Base-by-base conservation (phyloP, 2,888 invertebrate genomes). In the Mantis religiosa region DNA sequence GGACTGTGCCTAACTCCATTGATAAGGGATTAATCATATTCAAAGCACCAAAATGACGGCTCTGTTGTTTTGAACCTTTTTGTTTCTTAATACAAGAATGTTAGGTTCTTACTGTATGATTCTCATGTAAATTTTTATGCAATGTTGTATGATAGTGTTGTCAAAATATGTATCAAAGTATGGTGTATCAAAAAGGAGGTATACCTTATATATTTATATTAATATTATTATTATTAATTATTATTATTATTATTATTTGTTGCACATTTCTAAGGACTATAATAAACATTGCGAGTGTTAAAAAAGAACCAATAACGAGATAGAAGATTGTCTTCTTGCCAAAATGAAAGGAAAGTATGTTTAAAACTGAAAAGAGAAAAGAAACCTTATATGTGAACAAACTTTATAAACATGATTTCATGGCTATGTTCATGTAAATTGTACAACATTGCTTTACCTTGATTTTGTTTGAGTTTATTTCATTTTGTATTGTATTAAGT, bases 401-500 rank as follows among this genome's bases (percentile, higher is more conserved):
- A 83, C 83, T 85, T 89, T 89, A 34, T 89, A 30, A 25, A 86
- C 82, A 41, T 86, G 41, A 71, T 34, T 34, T 41, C 28, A 88
- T 85, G 14, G 88, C 88, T 85, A 82, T 82, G 81, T 85, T 87
- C 87, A 47, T 88, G 89, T 89, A 88, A 90, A 90, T 85, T 90
- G 90, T 89, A 87, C 89, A 88, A 90, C 88, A 90, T 89, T 87
- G 89, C 90, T 88, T 89, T 71, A 71, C 15, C 25, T 71, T 71
- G 15, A 20, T 20, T 71, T 71, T 71, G 2, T 71, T 71, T 71
- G 15, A 20, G 20, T 71, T 71, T 71, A 20, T 90, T 90, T 90
- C 90, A 90, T 90, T 90, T 90, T 90, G 90, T 90, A 90, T 89
- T 91, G 90, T 91, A 91, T 91, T 91, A 91, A 90, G 90, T 91